These are phyloP conservation scores for Chinchilla lanigera DNA, from an alignment of 2,113 vertebrate species.

Conservation along the genomic window DNA sequence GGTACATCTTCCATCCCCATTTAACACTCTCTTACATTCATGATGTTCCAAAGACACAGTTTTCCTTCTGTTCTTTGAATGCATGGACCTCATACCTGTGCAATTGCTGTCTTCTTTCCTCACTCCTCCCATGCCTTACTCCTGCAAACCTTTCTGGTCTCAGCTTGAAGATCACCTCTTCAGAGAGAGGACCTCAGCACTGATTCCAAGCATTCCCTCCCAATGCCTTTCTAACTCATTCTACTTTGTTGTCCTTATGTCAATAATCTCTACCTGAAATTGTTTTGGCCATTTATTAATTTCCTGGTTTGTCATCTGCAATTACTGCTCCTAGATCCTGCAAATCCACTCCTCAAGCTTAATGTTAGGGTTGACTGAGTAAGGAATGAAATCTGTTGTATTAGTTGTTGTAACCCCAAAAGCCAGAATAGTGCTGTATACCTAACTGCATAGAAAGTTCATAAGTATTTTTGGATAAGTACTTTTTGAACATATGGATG, in stretches of 20 bases:
- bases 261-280: not conserved
- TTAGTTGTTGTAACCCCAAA: not conserved
- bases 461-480: not conserved
- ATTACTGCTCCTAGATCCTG: fast-evolving
- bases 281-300: not conserved
- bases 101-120: not conserved
- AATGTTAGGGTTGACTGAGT: not conserved
- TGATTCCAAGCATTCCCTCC: not conserved
- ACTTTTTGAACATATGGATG: not conserved
- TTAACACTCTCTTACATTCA: not conserved
- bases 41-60: not conserved
- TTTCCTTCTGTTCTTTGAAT: not conserved
- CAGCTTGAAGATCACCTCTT: not conserved
- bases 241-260: not conserved
- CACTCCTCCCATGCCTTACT: too few species aligned
- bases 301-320: not conserved
- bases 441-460: not conserved
- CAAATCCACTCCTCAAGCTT: not conserved
- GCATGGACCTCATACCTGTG: not conserved
- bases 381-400: not conserved
- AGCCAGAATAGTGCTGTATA: not conserved
- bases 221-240: not conserved
- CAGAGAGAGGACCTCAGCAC: not conserved
- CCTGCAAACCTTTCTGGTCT: not conserved
- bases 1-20: not conserved